Evolutionary conservation across 2,797 vertebrate species (phyloP).

Genomic region (Spinus pinus): DNA sequence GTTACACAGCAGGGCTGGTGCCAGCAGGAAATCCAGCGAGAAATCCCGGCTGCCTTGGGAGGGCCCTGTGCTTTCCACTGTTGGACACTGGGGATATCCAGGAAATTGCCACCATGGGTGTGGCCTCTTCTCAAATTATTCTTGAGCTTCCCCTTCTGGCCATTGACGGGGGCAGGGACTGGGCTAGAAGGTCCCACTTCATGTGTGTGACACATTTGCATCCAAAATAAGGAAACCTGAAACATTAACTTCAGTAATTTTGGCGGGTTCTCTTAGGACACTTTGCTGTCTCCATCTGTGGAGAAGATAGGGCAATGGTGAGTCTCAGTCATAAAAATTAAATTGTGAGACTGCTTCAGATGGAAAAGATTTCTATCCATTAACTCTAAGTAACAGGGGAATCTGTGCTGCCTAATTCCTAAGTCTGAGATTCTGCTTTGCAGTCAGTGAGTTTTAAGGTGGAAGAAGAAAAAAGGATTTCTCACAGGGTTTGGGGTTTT

Average conservation of each 20-base stretch:
- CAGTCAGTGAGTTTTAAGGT: background rate
- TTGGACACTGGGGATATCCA: background rate
- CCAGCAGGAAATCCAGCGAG: background rate
- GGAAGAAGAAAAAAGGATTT: background rate
- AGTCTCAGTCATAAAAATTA: background rate
- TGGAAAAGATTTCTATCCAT: background rate
- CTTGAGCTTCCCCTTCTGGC: background rate
- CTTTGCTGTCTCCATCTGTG: background rate
- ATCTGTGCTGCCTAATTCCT: background rate
- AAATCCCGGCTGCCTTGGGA: background rate
- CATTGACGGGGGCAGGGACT: background rate
- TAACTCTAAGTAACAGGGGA: background rate
- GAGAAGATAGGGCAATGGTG: background rate
- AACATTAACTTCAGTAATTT: background rate
- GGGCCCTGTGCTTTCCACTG: accelerated
- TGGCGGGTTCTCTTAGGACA: background rate
- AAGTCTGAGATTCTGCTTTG: background rate
- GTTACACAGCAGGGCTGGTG: too few species aligned
- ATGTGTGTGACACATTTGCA: background rate
- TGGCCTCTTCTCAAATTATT: background rate
- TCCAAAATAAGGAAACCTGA: background rate
- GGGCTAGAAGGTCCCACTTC: background rate
- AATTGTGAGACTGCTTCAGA: background rate
- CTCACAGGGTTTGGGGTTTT: background rate
- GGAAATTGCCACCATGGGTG: background rate